Conservation (phyloP, 92 coral and sea anemone genomes). For the Bergia sp. region DNA sequence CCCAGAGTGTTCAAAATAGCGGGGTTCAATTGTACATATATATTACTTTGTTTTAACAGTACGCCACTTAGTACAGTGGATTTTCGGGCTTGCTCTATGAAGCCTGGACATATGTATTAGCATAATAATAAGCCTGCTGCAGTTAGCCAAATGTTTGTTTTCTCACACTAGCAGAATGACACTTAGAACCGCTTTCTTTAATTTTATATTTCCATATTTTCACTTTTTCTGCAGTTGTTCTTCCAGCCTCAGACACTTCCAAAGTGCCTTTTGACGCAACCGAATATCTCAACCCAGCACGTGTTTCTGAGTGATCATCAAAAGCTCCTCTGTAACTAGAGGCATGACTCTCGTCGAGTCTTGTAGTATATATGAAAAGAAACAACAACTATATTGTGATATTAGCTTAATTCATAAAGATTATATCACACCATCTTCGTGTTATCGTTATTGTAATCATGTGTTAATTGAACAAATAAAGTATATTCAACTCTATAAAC, state of each 20-base stretch:
- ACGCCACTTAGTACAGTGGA: no score
- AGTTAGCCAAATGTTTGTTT: no score
- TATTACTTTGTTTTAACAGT: no score
- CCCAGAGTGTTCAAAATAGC: no score
- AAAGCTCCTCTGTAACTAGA: constrained; percentile 30
- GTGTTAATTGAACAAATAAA: background rate
- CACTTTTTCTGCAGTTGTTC: constrained; percentile 41
- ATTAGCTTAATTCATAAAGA: background rate
- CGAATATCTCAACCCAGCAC: constrained; percentile 55
- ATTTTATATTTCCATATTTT: background rate
- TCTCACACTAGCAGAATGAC: no score
- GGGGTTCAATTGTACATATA: no score
- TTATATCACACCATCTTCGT: background rate
- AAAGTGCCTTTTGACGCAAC: constrained; percentile 34
- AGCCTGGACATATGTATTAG: background rate
- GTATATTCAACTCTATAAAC: background rate
- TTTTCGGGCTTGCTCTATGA: no score
- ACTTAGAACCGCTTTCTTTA: no score
- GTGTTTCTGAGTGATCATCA: constrained; percentile 55
- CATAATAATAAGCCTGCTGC: no score
- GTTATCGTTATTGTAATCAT: background rate
- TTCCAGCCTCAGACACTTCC: constrained; percentile 46
- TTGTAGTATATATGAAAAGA: constrained; percentile 9
- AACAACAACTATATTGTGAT: background rate
- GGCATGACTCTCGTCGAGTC: background rate